Percentiles rank a stretch among this genome's conserved stretches.
phyloP scores from a whole-genome alignment of 1,140 invertebrate species.

The Cheumatopsyche charites region DNA sequence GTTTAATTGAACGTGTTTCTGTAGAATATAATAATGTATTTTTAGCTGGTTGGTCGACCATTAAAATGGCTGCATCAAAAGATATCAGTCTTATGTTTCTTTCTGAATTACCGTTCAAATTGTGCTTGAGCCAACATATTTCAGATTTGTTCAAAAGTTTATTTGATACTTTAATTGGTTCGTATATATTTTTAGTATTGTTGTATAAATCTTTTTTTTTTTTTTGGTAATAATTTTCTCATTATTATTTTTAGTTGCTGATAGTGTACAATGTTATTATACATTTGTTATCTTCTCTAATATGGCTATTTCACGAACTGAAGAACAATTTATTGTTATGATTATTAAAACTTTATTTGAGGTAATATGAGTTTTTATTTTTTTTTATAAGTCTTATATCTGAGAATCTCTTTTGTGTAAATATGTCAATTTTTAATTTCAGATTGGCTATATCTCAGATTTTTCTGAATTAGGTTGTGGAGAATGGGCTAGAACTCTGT shows the following conservation, averaged over 20 bases:
- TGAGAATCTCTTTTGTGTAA: too few relatives aligned
- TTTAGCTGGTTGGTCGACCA: slow-evolving; percentile 38
- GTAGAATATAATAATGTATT: slow-evolving; percentile 44
- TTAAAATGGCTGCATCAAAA: slow-evolving; percentile 39
- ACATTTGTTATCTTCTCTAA: slow-evolving; percentile 43
- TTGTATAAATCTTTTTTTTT: not conserved
- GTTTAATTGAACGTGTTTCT: slow-evolving; percentile 36
- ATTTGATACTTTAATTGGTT: slow-evolving; percentile 38
- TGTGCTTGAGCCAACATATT: slow-evolving; percentile 29
- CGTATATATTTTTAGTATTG: not conserved
- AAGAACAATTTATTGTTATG: slow-evolving; percentile 36
- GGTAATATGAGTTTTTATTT: slow-evolving; percentile 13
- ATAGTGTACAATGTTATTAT: slow-evolving; percentile 46
- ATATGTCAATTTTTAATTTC: not conserved
- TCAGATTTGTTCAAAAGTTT: slow-evolving; percentile 24
- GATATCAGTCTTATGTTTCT: slow-evolving; percentile 43
- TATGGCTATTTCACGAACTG: slow-evolving; percentile 40
- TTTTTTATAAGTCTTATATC: not conserved
- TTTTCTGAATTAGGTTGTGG: slow-evolving; percentile 43
- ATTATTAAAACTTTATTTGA: slow-evolving; percentile 38
- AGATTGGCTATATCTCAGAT: slow-evolving; percentile 45
- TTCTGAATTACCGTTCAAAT: slow-evolving; percentile 41
- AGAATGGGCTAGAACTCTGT: slow-evolving; percentile 45
- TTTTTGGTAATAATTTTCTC: not conserved
- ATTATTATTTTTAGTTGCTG: slow-evolving; percentile 39